Evolutionary conservation across 2,113 vertebrate genomes (phyloP).

Genomic region (rat (Rattus norvegicus)): DNA sequence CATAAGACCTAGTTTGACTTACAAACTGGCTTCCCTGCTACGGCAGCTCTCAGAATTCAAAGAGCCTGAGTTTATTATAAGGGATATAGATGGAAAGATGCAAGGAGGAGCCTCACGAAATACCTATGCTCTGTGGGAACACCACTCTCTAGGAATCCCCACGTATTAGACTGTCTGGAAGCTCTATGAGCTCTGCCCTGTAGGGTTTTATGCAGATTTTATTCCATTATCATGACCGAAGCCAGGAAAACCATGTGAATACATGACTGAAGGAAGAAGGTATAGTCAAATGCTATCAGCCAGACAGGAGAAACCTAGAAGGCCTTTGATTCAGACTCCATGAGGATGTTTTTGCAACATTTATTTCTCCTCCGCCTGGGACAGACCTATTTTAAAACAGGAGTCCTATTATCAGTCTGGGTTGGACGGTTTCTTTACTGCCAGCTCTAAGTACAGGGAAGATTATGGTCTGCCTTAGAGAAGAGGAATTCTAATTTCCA

Average conservation of each 20-base stretch:
- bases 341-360: background rate
- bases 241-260: background rate
- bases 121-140: background rate
- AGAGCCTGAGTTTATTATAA: background rate
- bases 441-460: background rate
- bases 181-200: background rate
- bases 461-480: background rate
- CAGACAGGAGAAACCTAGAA: background rate
- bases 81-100: too few species aligned
- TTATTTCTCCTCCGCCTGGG: background rate
- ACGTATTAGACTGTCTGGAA: background rate
- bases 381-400: background rate
- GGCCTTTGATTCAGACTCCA: background rate
- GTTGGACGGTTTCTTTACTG: background rate
- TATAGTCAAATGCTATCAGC: background rate
- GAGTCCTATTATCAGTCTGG: background rate
- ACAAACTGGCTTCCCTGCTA: background rate
- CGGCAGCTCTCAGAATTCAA: background rate
- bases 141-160: background rate
- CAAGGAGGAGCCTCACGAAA: background rate
- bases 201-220: background rate
- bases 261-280: background rate
- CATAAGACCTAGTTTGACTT: background rate
- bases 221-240: background rate
- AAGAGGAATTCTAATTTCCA: background rate